A percentile compares a stretch with the other conserved stretches of the same genome.
phyloP scores from a whole-genome alignment of 2,888 invertebrate genomes.

The Deilephila porcellus region DNA sequence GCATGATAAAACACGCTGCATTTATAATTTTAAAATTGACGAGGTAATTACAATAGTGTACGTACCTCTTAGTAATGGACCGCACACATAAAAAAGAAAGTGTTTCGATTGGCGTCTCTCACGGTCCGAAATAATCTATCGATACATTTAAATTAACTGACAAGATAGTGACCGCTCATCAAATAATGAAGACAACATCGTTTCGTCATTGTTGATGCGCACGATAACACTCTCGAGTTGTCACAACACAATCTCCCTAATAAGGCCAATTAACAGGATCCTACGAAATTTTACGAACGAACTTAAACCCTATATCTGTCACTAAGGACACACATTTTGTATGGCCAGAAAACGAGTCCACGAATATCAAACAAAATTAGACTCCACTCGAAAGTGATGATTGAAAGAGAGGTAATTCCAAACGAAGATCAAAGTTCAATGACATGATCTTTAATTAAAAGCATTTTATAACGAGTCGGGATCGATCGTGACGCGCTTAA shows the following conservation, averaged over 20 bases:
- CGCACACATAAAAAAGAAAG: constrained; percentile 75
- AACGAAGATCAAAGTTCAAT: constrained; percentile 82
- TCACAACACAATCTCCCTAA: constrained; percentile 84
- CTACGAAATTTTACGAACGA: constrained; percentile 57
- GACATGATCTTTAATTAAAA: constrained; percentile 65
- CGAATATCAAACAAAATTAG: constrained; percentile 58
- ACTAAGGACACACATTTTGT: constrained; percentile 44
- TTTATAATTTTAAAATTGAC: constrained; percentile 56
- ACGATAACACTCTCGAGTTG: constrained; percentile 84
- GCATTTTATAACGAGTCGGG: constrained; percentile 62
- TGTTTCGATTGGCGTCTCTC: constrained; percentile 77
- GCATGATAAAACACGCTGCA: constrained; percentile 48
- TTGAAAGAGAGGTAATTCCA: constrained; percentile 74
- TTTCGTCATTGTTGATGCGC: constrained; percentile 85
- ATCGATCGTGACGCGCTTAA: constrained; percentile 70
- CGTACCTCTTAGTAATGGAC: constrained; percentile 69
- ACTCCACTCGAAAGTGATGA: constrained; percentile 66
- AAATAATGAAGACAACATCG: constrained; percentile 85
- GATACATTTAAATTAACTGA: constrained; percentile 85
- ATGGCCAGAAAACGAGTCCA: constrained; percentile 54
- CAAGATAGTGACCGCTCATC: constrained; percentile 84
- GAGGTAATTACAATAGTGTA: constrained; percentile 69
- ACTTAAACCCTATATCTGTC: constrained; percentile 64
- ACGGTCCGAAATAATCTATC: constrained; percentile 82
- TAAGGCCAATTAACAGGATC: constrained; percentile 83